phyloP scores from a whole-genome alignment of 2,888 invertebrate species.

The Amorpha juglandis region DNA sequence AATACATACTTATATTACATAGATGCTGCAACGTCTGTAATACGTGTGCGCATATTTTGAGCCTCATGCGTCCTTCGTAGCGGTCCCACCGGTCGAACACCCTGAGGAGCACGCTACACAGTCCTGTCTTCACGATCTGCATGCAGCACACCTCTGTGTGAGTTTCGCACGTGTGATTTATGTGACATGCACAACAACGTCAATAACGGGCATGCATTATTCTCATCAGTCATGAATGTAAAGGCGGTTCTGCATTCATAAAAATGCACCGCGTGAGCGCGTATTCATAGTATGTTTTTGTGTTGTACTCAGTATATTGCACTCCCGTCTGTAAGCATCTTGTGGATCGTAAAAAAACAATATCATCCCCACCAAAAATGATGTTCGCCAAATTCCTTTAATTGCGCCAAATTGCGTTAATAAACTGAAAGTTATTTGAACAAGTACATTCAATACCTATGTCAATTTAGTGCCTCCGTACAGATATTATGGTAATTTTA shows the following conservation, averaged over 20 bases:
- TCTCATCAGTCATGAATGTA: slow-evolving; percentile 38
- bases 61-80: slow-evolving; percentile 85
- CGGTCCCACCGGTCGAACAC: slow-evolving; percentile 87
- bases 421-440: too few relatives aligned
- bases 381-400: too few relatives aligned
- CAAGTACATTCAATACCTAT: too few relatives aligned
- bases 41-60: slow-evolving; percentile 85
- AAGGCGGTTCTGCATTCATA: not conserved
- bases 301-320: too few relatives aligned
- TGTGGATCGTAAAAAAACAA: too few relatives aligned
- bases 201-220: slow-evolving; percentile 53
- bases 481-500: too few relatives aligned
- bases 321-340: too few relatives aligned
- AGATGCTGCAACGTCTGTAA: slow-evolving; percentile 85
- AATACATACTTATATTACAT: slow-evolving; percentile 85
- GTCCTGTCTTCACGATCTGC: slow-evolving; percentile 86
- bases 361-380: too few relatives aligned
- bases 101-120: slow-evolving; percentile 82
- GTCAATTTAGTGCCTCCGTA: too few relatives aligned
- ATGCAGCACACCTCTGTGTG: slow-evolving; percentile 86
- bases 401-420: too few relatives aligned
- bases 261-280: not conserved
- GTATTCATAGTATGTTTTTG: too few relatives aligned
- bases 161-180: slow-evolving; percentile 73
- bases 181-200: slow-evolving; percentile 51